A percentile compares a stretch with the other conserved stretches of the same genome.
These are phyloP conservation scores for Erpobdella octoculata DNA, from an alignment of 2,888 invertebrate genomes.

Conservation along the genomic window DNA sequence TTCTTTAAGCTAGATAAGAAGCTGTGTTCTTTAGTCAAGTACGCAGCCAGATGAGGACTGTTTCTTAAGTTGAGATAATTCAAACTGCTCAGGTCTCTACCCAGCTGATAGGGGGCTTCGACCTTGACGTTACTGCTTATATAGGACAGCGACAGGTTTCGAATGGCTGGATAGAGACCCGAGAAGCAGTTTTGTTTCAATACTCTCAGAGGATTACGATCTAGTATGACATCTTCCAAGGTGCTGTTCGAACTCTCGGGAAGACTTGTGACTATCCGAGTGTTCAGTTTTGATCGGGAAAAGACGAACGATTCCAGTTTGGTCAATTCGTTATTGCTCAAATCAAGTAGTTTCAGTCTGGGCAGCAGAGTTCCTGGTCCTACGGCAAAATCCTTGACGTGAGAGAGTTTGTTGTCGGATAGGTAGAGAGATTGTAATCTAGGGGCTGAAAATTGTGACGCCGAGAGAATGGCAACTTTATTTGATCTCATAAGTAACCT, in stretches of 20 bases:
- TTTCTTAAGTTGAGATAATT: slow-evolving; percentile 35
- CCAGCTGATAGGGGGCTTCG: slow-evolving; percentile 32
- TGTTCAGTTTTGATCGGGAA: background rate
- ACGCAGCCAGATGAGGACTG: slow-evolving; percentile 34
- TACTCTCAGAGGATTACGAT: slow-evolving; percentile 7
- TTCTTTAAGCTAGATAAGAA: background rate
- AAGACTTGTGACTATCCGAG: background rate
- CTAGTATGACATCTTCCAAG: background rate
- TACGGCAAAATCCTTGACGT: slow-evolving; percentile 23
- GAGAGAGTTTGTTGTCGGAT: slow-evolving; percentile 36
- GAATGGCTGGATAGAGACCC: slow-evolving; percentile 25
- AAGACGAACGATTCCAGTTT: background rate
- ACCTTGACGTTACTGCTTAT: slow-evolving; percentile 18
- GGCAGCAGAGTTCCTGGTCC: slow-evolving; percentile 22
- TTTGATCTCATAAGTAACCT: slow-evolving; percentile 71
- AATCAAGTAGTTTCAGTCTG: slow-evolving; percentile 31
- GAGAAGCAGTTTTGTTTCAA: slow-evolving; percentile 29
- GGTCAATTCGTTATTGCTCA: slow-evolving; percentile 34
- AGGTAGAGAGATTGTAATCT: slow-evolving; percentile 35
- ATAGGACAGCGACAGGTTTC: slow-evolving; percentile 30
- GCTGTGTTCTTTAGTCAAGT: background rate
- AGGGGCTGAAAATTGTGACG: slow-evolving; percentile 38
- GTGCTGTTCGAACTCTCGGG: background rate
- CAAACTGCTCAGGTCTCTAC: slow-evolving; percentile 31
- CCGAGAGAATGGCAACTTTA: slow-evolving; percentile 55